Evolutionary conservation across 1,140 invertebrate genomes (phyloP), one percentile per base, ranked within the genome.

Genomic region (Fopius arisanus): DNA sequence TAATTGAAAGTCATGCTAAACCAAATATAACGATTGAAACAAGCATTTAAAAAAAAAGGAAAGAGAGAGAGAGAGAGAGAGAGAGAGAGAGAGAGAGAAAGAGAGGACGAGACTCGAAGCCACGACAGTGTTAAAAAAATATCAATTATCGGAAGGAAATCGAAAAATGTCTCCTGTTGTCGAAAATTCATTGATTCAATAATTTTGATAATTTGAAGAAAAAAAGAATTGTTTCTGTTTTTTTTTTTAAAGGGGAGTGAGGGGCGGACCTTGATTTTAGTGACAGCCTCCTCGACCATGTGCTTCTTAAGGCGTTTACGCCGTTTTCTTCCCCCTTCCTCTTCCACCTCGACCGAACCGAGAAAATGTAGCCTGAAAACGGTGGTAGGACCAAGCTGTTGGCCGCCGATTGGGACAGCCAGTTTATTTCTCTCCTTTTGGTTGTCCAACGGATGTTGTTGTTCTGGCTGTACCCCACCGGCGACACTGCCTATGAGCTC

Each of bases 221-320:
- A n/a, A n/a, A n/a, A n/a, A n/a, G n/a, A n/a, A n/a, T n/a, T n/a
- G n/a, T 28, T 70, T 70, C 31, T 54, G 28, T 62, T 74, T 72
- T 74, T 23, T 67, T 65, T 66, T 37, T 73, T 62, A 72, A 77
- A 71, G 71, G 72, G 70, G 65, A 62, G 67, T 72, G 72, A 69
- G 68, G 75, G 79, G 84, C 89, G 89, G 91, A 97, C 96, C 95
- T 98, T 98, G 81, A 98, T 96, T 90, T 97, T 95, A 82, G 94
- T 94, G 82, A 98, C 97, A 81, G 97, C 97, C 89, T 98, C 96
- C 90, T 98, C 96, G 78, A 98, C 97, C 92, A 95, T 95, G 89
- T 93, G 92, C 90, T 95, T 95, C 92, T 95, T 95, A 88, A 93
- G 92, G 80, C 94, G 89, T 87, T 93, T 93, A 83, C 92, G 91